Conservation (phyloP, 2,113 vertebrate genomes). For the Carassius gibelio region DNA sequence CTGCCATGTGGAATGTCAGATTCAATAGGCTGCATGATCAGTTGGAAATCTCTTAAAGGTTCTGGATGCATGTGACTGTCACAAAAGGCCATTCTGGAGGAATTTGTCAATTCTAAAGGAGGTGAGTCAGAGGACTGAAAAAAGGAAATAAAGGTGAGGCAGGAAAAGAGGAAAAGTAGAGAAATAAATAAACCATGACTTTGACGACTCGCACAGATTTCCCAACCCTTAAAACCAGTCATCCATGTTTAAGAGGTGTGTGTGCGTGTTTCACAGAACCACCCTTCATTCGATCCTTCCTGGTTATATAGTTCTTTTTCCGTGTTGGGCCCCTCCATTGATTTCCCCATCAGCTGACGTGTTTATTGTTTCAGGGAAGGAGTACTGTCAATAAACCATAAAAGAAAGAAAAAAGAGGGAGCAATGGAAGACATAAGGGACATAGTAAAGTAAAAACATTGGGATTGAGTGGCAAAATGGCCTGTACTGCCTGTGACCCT, state of each 20-base stretch:
- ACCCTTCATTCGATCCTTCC: constrained; percentile 30
- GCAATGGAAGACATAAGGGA: constrained; percentile 31
- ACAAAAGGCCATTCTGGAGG: not conserved
- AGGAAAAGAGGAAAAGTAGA: not conserved
- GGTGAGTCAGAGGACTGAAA: not conserved
- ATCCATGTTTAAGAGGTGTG: constrained; percentile 27
- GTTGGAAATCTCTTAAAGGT: constrained; percentile 33
- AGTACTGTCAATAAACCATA: constrained; percentile 53
- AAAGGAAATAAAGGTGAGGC: not conserved
- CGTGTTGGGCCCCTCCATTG: constrained; percentile 55
- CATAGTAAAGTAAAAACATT: constrained; percentile 51
- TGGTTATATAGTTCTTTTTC: constrained; percentile 48
- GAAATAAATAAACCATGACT: constrained; percentile 28
- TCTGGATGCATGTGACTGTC: not conserved
- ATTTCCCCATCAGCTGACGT: constrained; percentile 53
- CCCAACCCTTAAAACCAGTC: constrained; percentile 43
- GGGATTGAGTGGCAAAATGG: constrained; percentile 66
- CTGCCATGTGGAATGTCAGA: constrained; percentile 7
- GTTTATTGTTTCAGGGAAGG: constrained; percentile 50
- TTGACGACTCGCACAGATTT: constrained; percentile 22
- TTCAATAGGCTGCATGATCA: constrained; percentile 18
- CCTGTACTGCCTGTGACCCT: constrained; percentile 53
- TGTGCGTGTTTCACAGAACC: not conserved
- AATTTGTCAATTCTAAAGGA: constrained; percentile 20
- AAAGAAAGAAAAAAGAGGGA: constrained; percentile 49